Evolutionary conservation across 1,140 invertebrate species (phyloP), one percentile per base, ranked within the genome.

Genomic region (Tetragnatha versicolor): DNA sequence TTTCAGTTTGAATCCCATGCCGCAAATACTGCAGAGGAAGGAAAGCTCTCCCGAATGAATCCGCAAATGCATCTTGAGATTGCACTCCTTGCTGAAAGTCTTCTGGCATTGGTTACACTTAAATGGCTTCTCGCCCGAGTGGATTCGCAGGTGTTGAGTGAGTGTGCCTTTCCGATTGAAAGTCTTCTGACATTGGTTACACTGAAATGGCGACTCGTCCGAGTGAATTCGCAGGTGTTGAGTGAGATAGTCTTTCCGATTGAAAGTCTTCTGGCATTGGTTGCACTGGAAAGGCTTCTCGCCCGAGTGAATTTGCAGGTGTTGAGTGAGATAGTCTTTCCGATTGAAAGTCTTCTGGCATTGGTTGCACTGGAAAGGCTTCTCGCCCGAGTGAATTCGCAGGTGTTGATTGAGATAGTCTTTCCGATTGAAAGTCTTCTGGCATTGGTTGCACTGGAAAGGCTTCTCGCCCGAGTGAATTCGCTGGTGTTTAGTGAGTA

Each of bases 341-440:
- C 45, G 95, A 84, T 97, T 94, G 75, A 84, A 84, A 20, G 55
- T 45, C 49, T 82, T 82, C 9, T 82, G 80, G 76, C 82, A 83
- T 20, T 83, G 31, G 25, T 82, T 81, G 47, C 82, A 83, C 17
- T 47, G 60, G 87, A 97, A 99, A 0, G 97, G 97, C 84, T 98
- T 98, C 87, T 98, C 96, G 0, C 97, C 97, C 0, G 96, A 98
- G 88, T 99, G 97, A 7, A 94, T 96, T 29, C 97, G 89, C 77
- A 98, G 89, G 84, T 98, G 97, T 82, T 12, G 12, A 17, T 3
- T 35, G 9, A 63, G 25, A 17, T 17, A 17, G 10, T 37, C 31
- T 97, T 97, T 85, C 33, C 12, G 61, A 45, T 17, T 17, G 45
- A 79, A 47, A 33, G 33, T 33, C 37, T 79, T 63, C 2, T 63